Evolutionary conservation across 2,113 vertebrate species (phyloP).

Genomic region (Nyctibius bracteatus): DNA sequence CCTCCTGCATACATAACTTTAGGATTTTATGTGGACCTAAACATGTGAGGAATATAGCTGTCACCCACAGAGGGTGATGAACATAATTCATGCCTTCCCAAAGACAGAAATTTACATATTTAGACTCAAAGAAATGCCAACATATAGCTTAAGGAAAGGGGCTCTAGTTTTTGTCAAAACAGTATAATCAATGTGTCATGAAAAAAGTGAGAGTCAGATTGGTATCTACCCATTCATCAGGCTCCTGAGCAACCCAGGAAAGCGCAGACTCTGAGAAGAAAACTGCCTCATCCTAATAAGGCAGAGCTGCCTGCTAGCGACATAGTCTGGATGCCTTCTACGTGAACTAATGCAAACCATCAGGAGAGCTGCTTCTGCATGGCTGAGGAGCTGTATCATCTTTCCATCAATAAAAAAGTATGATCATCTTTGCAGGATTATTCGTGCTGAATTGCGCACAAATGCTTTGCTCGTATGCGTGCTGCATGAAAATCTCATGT

Average conservation of each 20-base stretch:
- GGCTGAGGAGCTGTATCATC: not conserved
- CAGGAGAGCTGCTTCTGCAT: not conserved
- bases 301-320: slow-evolving; percentile 10
- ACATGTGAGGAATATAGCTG: not conserved
- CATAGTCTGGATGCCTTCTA: slow-evolving; percentile 46
- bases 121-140: not conserved
- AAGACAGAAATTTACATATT: not conserved
- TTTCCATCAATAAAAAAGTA: not conserved
- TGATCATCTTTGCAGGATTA: not conserved
- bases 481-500: not conserved
- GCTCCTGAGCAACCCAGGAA: not conserved
- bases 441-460: not conserved
- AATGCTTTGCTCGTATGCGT: not conserved
- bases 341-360: slow-evolving; percentile 36
- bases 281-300: slow-evolving; percentile 49
- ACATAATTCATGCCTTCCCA: not conserved
- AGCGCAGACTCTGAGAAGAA: not conserved
- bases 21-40: not conserved
- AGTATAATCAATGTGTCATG: not conserved
- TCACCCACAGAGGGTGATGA: slow-evolving; percentile 15
- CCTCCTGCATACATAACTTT: not conserved
- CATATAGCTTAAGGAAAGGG: not conserved
- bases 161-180: not conserved
- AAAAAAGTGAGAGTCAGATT: not conserved
- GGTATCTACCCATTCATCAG: not conserved